phyloP scores from a whole-genome alignment of 1,140 invertebrate genomes.

The Drosophila saltans region DNA sequence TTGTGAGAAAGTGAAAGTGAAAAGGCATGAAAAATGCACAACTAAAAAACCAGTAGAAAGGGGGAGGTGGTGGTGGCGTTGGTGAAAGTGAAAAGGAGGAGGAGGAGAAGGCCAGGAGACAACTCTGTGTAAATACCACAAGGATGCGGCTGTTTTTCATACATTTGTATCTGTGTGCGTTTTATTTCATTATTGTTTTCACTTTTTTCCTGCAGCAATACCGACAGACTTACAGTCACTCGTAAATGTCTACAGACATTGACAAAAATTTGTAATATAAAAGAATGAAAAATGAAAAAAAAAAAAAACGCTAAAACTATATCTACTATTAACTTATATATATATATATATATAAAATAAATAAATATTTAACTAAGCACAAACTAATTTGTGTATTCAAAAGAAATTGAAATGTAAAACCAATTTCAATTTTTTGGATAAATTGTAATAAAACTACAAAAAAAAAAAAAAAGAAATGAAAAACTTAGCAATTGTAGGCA shows the following conservation, averaged over 20 bases:
- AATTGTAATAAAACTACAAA: conserved; percentile 54
- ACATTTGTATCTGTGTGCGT: conserved; percentile 6
- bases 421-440: conserved; percentile 18
- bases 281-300: neutral
- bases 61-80: neutral
- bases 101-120: conserved; percentile 37
- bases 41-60: conserved; percentile 9
- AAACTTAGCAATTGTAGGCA: conserved; percentile 57
- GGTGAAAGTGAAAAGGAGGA: neutral
- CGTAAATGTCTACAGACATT: conserved; percentile 5
- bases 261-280: conserved; percentile 20
- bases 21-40: conserved; percentile 60
- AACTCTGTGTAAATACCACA: conserved; percentile 66
- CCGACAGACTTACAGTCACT: neutral
- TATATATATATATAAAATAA: neutral
- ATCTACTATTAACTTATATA: conserved; percentile 22
- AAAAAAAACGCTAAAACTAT: conserved; percentile 1
- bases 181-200: conserved; percentile 59
- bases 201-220: conserved; percentile 23
- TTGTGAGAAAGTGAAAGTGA: conserved; percentile 61
- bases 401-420: conserved; percentile 10
- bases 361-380: neutral
- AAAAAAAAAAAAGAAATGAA: conserved; percentile 30
- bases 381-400: conserved; percentile 12
- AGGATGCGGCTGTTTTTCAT: conserved; percentile 37